Evolutionary conservation across 2,797 vertebrate species (phyloP).

Genomic region (Tapera naevia): DNA sequence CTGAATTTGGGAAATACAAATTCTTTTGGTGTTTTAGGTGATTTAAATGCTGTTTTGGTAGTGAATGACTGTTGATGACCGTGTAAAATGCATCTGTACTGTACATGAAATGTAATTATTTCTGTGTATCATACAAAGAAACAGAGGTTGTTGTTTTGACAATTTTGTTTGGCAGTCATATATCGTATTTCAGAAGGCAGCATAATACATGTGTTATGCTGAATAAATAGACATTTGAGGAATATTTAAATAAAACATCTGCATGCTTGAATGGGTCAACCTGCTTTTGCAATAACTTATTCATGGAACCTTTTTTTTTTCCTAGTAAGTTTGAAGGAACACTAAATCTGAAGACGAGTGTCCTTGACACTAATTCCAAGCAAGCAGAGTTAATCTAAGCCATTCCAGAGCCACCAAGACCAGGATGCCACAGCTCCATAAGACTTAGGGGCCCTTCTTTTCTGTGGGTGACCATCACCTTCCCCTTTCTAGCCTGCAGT

Average conservation of each 20-base stretch:
- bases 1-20: conserved; percentile 78
- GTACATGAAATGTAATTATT: conserved; percentile 88
- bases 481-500: not conserved
- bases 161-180: conserved; percentile 80
- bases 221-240: conserved; percentile 82
- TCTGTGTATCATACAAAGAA: conserved; percentile 86
- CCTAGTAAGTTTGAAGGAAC: not conserved
- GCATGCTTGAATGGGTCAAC: conserved; percentile 83
- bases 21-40: conserved; percentile 79
- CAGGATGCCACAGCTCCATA: not conserved
- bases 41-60: conserved; percentile 82
- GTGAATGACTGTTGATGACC: conserved; percentile 83
- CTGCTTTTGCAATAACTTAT: conserved; percentile 70
- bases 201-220: conserved; percentile 81
- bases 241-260: conserved; percentile 84
- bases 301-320: not conserved
- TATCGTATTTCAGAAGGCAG: conserved; percentile 77
- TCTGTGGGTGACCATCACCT: not conserved
- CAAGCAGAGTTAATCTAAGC: not conserved
- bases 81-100: conserved; percentile 89
- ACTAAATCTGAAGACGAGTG: not conserved
- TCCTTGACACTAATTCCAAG: not conserved
- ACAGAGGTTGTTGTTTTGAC: conserved; percentile 79
- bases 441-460: not conserved
- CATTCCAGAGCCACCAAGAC: not conserved